These are phyloP conservation scores for Drosophila mayaguana DNA, from an alignment of 2,888 invertebrate genomes.

Conservation along the genomic window DNA sequence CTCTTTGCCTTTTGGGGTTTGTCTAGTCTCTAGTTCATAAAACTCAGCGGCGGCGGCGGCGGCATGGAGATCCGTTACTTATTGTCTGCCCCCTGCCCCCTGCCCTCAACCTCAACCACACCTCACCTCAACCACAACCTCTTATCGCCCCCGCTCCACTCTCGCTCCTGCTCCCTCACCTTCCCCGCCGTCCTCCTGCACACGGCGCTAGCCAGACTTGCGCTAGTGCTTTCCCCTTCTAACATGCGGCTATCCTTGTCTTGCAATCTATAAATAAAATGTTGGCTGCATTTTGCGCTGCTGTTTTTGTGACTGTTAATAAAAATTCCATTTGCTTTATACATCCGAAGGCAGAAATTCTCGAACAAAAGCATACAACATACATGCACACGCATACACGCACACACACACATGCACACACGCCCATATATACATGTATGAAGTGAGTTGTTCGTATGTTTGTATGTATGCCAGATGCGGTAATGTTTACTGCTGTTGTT, in stretches of 20 bases:
- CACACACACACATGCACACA: neutral
- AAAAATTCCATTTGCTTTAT: slow-evolving; percentile 68
- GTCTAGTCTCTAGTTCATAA: slow-evolving; percentile 50
- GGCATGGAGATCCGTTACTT: slow-evolving; percentile 55
- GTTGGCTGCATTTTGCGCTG: slow-evolving; percentile 64
- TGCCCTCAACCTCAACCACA: neutral
- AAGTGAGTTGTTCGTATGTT: neutral
- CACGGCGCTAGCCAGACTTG: slow-evolving; percentile 15
- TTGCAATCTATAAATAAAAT: slow-evolving; percentile 70
- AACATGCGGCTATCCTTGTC: slow-evolving; percentile 35
- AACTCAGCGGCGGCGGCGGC: slow-evolving; percentile 22
- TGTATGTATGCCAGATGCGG: slow-evolving; percentile 57
- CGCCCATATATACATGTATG: neutral
- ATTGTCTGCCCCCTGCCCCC: slow-evolving; percentile 3
- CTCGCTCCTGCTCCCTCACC: neutral
- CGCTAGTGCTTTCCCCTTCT: slow-evolving; percentile 25
- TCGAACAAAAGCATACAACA: slow-evolving; percentile 29
- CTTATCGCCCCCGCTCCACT: neutral
- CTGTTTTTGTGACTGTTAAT: slow-evolving; percentile 60
- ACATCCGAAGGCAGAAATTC: slow-evolving; percentile 45
- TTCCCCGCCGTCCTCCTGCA: neutral
- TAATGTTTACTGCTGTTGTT: slow-evolving; percentile 57
- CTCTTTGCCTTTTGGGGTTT: slow-evolving; percentile 32
- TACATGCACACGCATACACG: neutral
- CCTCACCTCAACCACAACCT: no score